Evolutionary conservation across 2,888 invertebrate genomes (phyloP).

Genomic region (Phragmatobia fuliginosa): DNA sequence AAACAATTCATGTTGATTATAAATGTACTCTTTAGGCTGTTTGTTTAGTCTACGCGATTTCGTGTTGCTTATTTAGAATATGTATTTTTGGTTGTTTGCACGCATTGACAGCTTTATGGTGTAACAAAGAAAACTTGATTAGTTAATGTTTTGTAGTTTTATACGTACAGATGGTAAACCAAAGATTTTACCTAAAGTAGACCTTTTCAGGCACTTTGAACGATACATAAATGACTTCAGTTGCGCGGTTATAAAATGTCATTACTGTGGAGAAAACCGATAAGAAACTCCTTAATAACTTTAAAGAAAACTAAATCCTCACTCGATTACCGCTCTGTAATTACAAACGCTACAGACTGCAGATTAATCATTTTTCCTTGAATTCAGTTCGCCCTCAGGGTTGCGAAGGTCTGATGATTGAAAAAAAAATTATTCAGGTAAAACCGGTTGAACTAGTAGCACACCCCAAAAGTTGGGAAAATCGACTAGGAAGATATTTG

Average conservation of each 20-base stretch:
- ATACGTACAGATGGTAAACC: not conserved
- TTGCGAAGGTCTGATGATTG: too few relatives aligned
- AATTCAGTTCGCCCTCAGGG: too few relatives aligned
- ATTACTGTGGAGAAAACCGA: too few relatives aligned
- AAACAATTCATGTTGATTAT: slow-evolving; percentile 24
- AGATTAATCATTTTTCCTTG: too few relatives aligned
- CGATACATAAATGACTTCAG: too few relatives aligned
- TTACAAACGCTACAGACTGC: not conserved
- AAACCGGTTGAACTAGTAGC: too few relatives aligned
- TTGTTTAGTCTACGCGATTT: slow-evolving; percentile 57
- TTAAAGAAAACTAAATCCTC: not conserved
- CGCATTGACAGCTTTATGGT: slow-evolving; percentile 32
- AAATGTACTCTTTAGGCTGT: slow-evolving; percentile 23
- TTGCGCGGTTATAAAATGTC: too few relatives aligned
- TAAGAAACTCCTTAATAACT: not conserved
- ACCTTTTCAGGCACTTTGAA: too few relatives aligned
- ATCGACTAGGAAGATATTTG: too few relatives aligned
- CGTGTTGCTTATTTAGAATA: slow-evolving; percentile 28
- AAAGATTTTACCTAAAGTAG: too few relatives aligned
- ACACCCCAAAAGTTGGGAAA: too few relatives aligned
- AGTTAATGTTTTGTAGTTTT: slow-evolving; percentile 7
- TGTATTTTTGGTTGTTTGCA: slow-evolving; percentile 39
- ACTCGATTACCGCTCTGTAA: not conserved
- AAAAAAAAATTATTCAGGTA: too few relatives aligned
- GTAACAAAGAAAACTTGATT: slow-evolving; percentile 35